Conservation (phyloP, 2,113 vertebrate genomes). For the Erinaceus europaeus region DNA sequence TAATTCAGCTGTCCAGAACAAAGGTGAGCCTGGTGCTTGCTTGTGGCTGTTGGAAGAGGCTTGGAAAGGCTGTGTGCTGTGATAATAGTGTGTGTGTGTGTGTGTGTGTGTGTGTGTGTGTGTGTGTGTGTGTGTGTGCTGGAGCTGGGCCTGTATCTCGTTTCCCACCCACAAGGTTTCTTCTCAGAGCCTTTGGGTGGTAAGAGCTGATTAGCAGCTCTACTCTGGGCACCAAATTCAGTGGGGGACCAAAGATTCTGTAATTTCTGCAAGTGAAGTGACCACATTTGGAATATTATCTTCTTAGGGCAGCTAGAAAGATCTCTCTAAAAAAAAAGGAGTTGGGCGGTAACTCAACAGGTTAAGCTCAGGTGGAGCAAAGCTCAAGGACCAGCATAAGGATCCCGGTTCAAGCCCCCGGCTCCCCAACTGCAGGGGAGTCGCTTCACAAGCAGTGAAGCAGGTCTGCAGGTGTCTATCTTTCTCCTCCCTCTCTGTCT, state of each 20-base stretch:
- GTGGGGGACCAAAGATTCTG: neutral
- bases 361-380: too few relatives aligned
- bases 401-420: too few relatives aligned
- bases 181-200: neutral
- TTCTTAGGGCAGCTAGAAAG: neutral
- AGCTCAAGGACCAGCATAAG: too few relatives aligned
- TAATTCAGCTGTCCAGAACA: neutral
- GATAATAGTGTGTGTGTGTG: accelerated
- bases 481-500: too few relatives aligned
- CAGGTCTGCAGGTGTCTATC: too few relatives aligned
- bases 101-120: too few relatives aligned
- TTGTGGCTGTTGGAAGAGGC: conserved; percentile 12
- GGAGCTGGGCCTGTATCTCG: accelerated
- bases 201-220: too few relatives aligned
- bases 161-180: neutral
- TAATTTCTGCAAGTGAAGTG: neutral
- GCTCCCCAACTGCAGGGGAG: too few relatives aligned
- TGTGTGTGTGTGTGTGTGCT: too few relatives aligned
- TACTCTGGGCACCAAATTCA: neutral
- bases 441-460: too few relatives aligned
- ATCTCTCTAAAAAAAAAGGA: too few relatives aligned
- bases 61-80: neutral
- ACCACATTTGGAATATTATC: neutral
- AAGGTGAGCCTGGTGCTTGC: conserved; percentile 12
- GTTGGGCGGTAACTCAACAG: too few relatives aligned